Evolutionary conservation across 2,797 vertebrate species (phyloP), one percentile per base, ranked within the genome.

Genomic region (Esox lucius): DNA sequence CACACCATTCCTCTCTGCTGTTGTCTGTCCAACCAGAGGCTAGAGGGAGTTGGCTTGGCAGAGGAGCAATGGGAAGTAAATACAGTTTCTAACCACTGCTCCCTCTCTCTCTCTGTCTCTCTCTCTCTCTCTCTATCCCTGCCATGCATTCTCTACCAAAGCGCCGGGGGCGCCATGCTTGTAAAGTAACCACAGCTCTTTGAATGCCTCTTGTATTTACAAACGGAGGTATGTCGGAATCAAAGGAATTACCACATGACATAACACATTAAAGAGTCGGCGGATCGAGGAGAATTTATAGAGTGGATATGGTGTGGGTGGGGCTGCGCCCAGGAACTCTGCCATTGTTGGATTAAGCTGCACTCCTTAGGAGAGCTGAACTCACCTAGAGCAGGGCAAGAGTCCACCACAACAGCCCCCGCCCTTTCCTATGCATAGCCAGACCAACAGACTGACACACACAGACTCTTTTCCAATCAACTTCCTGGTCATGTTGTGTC

Each of bases 191-290:
- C 97, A 96, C 97, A 98, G 93, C 93, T 94, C 96, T 98, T 98
- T 97, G 95, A 98, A 95, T 95, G 94, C 93, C 94, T 95, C 94
- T 89, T 97, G 97, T 98, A 97, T 97, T 98, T 97, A 98, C 98
- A 98, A 97, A 98, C 95, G 84, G 93, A 97, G 96, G 95, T 96
- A 96, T 96, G 97, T 96, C 89, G 93, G 94, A 97, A 99, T 98
- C 97, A 98, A 98, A 98, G 96, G 95, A 94, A 96, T 97, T 97
- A 96, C 97, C 97, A 96, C 95, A 98, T 97, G 97, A 98, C 97
- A 98, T 95, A 96, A 97, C 95, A 94, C 96, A 97, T 97, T 97
- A 98, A 97, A 96, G 96, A 95, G 95, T 94, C 96, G 95, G 95
- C 95, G 93, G 95, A 94, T 94, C 93, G 95, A 96, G 94, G 35